A percentile compares a stretch with the other conserved stretches of the same genome.
Evolutionary conservation across 2,888 invertebrate genomes (phyloP).

Genomic region (Anodontia alba): DNA sequence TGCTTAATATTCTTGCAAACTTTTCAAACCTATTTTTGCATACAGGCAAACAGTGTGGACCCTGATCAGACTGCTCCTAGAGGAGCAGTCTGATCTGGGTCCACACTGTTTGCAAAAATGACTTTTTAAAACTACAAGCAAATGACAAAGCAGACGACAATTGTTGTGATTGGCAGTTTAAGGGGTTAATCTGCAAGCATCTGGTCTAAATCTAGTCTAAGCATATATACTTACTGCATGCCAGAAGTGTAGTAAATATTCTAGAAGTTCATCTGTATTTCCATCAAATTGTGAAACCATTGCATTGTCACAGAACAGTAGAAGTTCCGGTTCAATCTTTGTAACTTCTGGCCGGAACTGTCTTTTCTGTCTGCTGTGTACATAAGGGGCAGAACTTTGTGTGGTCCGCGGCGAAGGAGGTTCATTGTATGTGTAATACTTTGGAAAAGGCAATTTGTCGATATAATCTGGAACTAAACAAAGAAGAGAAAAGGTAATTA

Average conservation of each 20-base stretch:
- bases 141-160: too few relatives aligned
- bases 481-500: too few relatives aligned
- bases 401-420: neutral
- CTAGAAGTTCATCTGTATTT: slow-evolving; percentile 70
- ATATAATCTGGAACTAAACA: slow-evolving; percentile 33
- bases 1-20: too few relatives aligned
- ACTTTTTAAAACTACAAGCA: too few relatives aligned
- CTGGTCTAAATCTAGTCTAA: too few relatives aligned
- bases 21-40: too few relatives aligned
- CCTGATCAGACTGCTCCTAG: too few relatives aligned
- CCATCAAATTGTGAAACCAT: slow-evolving; percentile 72
- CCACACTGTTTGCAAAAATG: too few relatives aligned
- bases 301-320: slow-evolving; percentile 74
- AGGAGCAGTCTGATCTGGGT: too few relatives aligned
- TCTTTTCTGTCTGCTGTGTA: slow-evolving; percentile 52
- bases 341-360: slow-evolving; percentile 49
- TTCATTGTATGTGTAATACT: neutral
- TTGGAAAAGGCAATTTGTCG: slow-evolving; percentile 24
- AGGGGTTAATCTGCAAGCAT: too few relatives aligned
- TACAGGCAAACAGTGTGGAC: neutral
- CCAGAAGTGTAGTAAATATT: slow-evolving; percentile 78
- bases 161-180: too few relatives aligned
- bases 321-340: slow-evolving; percentile 69
- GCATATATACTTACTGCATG: slow-evolving; percentile 69
- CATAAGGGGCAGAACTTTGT: slow-evolving; percentile 19